Base-by-base conservation (phyloP, 2,888 invertebrate genomes). In the Drosophila formosana region DNA sequence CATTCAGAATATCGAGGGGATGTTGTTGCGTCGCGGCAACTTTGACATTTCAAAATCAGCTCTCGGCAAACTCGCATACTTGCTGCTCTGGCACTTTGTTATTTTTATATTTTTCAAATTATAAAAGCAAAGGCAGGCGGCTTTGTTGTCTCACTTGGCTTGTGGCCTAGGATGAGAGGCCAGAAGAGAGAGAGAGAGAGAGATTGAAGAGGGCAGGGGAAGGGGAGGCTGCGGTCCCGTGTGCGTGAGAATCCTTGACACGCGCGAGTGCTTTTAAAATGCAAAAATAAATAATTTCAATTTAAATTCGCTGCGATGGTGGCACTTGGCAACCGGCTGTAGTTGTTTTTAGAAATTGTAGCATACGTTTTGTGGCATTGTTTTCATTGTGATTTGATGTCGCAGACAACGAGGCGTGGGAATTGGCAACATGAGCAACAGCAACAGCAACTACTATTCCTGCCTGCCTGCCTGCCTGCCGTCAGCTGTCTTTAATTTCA, bases 41-140 rank as follows among this genome's bases (percentile, higher is more conserved):
- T 89, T 75, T 88, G 89, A 85, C 88, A 88, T 89, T 89, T 88
- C 55, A 65, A 75, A 77, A 77, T 66, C 76, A 71, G 66, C 64
- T 55, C 37, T 55, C 37, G 28, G 43, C 51, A 80, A 49, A 43
- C 34, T 37, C 34, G 34, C 34, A 37, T 37, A 56, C 34, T 56
- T 64, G 69, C 68, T 63, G 75, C 70, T 71, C 71, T 72, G 72
- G 65, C 68, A 74, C 62, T 66, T 80, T 86, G 89, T 85, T 84
- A 88, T 89, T 88, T 89, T 85, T 87, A 89, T 88, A 89, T 88
- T 87, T 84, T 85, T 89, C 81, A 88, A 85, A 85, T 89, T 89
- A 89, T 80, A 89, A 85, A 86, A 75, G 75, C 67, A 87, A 82
- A 83, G 64, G 72, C 77, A 68, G 30, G 56, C 72, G 80, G 71